Base-by-base conservation (phyloP, 1,140 invertebrate genomes). In the Eumeta japonica region DNA sequence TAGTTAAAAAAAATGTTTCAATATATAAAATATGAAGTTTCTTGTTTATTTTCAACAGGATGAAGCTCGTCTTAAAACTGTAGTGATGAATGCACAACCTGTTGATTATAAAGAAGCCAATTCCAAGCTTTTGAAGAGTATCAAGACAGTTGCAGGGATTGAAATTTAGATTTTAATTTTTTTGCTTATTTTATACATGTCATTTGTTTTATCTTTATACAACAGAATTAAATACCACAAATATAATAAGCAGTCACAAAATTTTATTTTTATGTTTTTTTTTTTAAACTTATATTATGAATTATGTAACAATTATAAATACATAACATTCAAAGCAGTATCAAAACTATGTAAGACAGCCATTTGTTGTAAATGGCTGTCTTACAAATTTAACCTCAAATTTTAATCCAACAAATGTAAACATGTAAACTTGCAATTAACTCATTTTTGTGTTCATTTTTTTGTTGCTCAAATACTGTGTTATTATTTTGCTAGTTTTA, bases 61-160 rank as follows among this genome's bases (percentile, higher is more conserved):
- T 77, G 92, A 94, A 77, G 81, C 77, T 30, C 81, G 90, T 36
- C 63, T 94, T 28, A 93, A 90, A 75, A 83, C 85, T 0, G 82
- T 82, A 1, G 83, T 89, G 12, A 58, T 87, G 24, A 76, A 76
- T 28, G 81, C 85, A 0, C 76, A 81, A 9, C 83, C 85, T 0
- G 49, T 94, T 0, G 86, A 94, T 68, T 87, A 84, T 56, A 83
- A 83, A 46, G 84, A 87, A 16, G 87, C 90, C 32, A 87, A 86
- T 41, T 64, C 81, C 13, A 77, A 84, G 58, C 72, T 97, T 4
- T 59, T 89, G 3, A 76, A 78, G 38, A 81, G 83, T 56, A 80
- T 88, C 27, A 81, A 82, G 50, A 62, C 79, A 30, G 41, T 83
- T 13, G 77, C 78, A 12, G 79, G 82, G 10, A 78, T 87, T 29